Evolutionary conservation across 2,113 vertebrate genomes (phyloP).

Genomic region (Sorex araneus): DNA sequence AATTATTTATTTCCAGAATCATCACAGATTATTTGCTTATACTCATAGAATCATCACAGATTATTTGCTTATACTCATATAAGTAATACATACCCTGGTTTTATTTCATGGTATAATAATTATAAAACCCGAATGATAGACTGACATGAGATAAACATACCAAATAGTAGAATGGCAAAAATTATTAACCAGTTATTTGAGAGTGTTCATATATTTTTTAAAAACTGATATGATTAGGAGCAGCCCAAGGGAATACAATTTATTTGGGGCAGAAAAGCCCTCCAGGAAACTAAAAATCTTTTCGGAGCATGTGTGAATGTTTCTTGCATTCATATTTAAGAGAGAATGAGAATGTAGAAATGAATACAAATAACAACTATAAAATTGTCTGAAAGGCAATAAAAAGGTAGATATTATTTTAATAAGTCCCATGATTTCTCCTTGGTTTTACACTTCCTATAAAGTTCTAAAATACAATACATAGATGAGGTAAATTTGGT

Average conservation of each 20-base stretch:
- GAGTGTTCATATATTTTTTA: background rate
- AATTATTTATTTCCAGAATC: slow-evolving; percentile 10
- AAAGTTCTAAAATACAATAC: slow-evolving; percentile 72
- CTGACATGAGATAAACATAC: background rate
- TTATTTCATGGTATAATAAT: slow-evolving; percentile 54
- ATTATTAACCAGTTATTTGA: background rate
- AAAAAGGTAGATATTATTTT: slow-evolving; percentile 82
- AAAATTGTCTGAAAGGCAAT: slow-evolving; percentile 75
- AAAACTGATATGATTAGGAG: slow-evolving; percentile 22
- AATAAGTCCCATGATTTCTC: slow-evolving; percentile 73
- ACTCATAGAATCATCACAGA: background rate
- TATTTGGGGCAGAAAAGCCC: slow-evolving; percentile 49
- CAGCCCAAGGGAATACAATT: background rate
- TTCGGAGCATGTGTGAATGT: slow-evolving; percentile 51
- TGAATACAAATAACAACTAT: slow-evolving; percentile 73
- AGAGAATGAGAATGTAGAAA: slow-evolving; percentile 71
- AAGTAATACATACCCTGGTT: background rate
- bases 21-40: slow-evolving; percentile 20
- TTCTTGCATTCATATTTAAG: slow-evolving; percentile 63
- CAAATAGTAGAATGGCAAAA: background rate
- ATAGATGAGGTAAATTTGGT: slow-evolving; percentile 54
- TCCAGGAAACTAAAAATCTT: slow-evolving; percentile 53
- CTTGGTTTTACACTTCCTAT: slow-evolving; percentile 69
- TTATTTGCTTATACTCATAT: slow-evolving; percentile 31
- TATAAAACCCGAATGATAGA: slow-evolving; percentile 34